Percentiles rank a stretch among this genome's conserved stretches.
phyloP scores from a whole-genome alignment of 2,888 invertebrate species.

The Trachelus tabidus region DNA sequence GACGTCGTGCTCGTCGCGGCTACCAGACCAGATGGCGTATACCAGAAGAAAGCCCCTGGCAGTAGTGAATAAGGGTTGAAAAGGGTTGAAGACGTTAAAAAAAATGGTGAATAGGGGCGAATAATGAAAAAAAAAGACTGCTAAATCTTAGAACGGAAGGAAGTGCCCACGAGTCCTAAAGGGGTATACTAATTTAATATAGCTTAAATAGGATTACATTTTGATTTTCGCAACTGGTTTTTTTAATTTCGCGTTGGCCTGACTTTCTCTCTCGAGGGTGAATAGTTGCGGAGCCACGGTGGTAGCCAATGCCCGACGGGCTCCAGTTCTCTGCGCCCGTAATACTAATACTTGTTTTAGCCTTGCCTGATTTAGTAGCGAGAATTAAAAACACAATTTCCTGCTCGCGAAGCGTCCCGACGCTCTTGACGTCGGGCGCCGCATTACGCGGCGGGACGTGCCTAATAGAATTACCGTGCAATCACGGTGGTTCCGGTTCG shows the following conservation, averaged over 20 bases:
- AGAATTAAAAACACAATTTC: slow-evolving; percentile 60
- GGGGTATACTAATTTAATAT: slow-evolving; percentile 51
- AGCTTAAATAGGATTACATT: slow-evolving; percentile 50
- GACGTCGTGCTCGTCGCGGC: slow-evolving; percentile 23
- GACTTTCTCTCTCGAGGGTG: background rate
- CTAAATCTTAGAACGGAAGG: too few relatives aligned
- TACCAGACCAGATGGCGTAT: slow-evolving; percentile 9
- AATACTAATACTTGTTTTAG: slow-evolving; percentile 58
- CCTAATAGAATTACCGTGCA: slow-evolving; percentile 58
- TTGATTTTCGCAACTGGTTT: slow-evolving; percentile 30
- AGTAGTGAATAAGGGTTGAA: too few relatives aligned
- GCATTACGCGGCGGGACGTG: slow-evolving; percentile 36
- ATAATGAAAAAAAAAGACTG: too few relatives aligned
- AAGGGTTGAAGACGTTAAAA: too few relatives aligned
- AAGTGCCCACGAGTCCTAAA: slow-evolving; percentile 34
- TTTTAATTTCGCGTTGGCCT: background rate
- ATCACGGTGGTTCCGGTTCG: slow-evolving; percentile 39
- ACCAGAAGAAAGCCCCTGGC: background rate
- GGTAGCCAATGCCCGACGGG: background rate
- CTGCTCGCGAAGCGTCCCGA: slow-evolving; percentile 21
- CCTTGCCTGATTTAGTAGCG: slow-evolving; percentile 53
- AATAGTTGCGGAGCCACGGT: background rate
- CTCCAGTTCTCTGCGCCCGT: slow-evolving; percentile 18
- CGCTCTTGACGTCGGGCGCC: slow-evolving; percentile 17
- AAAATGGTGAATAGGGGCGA: too few relatives aligned